Evolutionary conservation across 1,140 invertebrate species (phyloP).

Genomic region (Drosophila subpulchrella): DNA sequence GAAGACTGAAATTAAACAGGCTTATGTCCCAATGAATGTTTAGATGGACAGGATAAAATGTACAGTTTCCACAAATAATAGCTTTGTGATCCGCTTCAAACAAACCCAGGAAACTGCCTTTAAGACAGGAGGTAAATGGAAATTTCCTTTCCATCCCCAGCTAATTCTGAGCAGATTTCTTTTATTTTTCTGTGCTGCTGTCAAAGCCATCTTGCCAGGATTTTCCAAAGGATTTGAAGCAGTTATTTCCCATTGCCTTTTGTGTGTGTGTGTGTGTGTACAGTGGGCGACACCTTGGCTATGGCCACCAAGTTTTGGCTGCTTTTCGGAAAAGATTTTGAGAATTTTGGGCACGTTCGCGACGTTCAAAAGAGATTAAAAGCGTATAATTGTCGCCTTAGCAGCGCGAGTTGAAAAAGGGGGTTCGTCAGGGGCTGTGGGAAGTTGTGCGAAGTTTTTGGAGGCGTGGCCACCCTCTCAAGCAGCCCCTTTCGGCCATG

Average conservation of each 20-base stretch:
- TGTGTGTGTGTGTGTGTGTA: slow-evolving; percentile 32
- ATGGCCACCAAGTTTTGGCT: slow-evolving; percentile 35
- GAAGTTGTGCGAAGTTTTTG: slow-evolving; percentile 72
- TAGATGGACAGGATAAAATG: neutral
- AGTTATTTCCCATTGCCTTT: slow-evolving; percentile 20
- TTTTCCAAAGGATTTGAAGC: slow-evolving; percentile 49
- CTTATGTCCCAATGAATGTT: neutral
- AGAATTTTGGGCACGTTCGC: slow-evolving; percentile 81
- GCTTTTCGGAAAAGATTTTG: slow-evolving; percentile 67
- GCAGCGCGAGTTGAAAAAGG: slow-evolving; percentile 34
- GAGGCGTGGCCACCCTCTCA: slow-evolving; percentile 26
- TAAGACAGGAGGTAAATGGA: slow-evolving; percentile 21
- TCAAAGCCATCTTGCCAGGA: slow-evolving; percentile 28
- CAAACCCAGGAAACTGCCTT: neutral
- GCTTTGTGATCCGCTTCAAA: too few relatives aligned
- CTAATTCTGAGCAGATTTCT: slow-evolving; percentile 33
- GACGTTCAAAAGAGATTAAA: slow-evolving; percentile 83
- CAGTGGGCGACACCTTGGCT: slow-evolving; percentile 35
- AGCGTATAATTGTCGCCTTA: slow-evolving; percentile 83
- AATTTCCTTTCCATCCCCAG: slow-evolving; percentile 22
- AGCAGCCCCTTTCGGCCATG: slow-evolving; percentile 21
- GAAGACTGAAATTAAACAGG: neutral
- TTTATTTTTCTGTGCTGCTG: slow-evolving; percentile 17
- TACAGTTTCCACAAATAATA: neutral
- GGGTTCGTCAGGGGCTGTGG: slow-evolving; percentile 11